These are phyloP conservation scores for Drosophila elegans DNA, from an alignment of 1,140 invertebrate species.

Conservation along the genomic window DNA sequence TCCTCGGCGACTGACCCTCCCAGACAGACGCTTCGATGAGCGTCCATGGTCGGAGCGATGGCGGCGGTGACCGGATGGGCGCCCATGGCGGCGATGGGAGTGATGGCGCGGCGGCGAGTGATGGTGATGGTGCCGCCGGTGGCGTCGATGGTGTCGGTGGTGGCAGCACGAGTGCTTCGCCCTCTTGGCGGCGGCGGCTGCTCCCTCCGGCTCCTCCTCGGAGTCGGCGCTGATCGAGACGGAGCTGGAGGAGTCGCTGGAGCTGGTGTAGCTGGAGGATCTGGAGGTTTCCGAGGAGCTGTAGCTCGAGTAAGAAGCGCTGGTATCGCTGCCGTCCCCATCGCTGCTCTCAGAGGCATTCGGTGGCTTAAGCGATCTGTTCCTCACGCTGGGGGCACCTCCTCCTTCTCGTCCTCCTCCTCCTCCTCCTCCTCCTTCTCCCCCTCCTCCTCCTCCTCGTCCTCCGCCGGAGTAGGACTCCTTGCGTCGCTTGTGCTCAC, in stretches of 20 bases:
- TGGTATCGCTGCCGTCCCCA: not conserved
- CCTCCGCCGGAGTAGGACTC: too few species aligned
- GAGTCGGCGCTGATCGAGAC: conserved; percentile 3
- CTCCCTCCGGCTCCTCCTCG: not conserved
- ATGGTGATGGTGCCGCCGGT: conserved; percentile 9
- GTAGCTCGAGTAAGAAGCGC: too few species aligned
- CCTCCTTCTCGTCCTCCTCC: not conserved
- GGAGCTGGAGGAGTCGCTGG: conserved; percentile 4
- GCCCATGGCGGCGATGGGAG: not conserved
- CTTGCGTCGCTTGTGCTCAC: too few species aligned
- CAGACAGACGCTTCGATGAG: not conserved
- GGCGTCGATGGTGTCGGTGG: conserved; percentile 16
- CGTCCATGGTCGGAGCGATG: conserved; percentile 1
- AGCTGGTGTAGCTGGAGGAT: not conserved
- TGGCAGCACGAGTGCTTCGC: conserved; percentile 9
- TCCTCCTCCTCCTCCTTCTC: not conserved
- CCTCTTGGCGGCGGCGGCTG: not conserved
- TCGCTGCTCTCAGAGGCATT: not conserved
- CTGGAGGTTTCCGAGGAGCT: too few species aligned
- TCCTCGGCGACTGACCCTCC: not conserved
- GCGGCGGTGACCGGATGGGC: not conserved
- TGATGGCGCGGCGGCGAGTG: not conserved
- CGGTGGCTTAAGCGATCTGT: too few species aligned
- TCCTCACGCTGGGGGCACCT: not conserved
- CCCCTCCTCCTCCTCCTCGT: not conserved